Percentiles rank a stretch among this genome's conserved stretches.
Evolutionary conservation across 2,888 invertebrate species (phyloP).

Genomic region (Herminia tarsipennalis): DNA sequence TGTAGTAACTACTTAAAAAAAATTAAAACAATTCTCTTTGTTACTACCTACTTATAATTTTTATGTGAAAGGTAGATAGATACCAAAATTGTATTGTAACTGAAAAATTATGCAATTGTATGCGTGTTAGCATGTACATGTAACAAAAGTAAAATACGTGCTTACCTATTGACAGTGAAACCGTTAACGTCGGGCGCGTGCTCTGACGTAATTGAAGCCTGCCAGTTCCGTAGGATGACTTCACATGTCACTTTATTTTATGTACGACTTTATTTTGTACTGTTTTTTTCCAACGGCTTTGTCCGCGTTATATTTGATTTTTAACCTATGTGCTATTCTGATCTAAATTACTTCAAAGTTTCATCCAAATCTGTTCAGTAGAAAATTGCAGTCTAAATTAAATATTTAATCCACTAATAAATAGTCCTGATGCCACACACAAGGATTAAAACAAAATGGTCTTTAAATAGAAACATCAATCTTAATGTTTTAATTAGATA

Average conservation of each 20-base stretch:
- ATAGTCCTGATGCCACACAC: too few species aligned
- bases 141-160: slow-evolving; percentile 57
- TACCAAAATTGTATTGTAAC: slow-evolving; percentile 10
- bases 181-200: slow-evolving; percentile 61
- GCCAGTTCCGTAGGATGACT: slow-evolving; percentile 45
- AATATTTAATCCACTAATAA: too few species aligned
- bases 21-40: neutral
- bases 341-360: too few species aligned
- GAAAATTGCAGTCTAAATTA: too few species aligned
- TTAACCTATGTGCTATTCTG: too few species aligned
- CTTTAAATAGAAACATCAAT: too few species aligned
- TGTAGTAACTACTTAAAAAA: slow-evolving; percentile 1
- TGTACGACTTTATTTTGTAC: slow-evolving; percentile 21
- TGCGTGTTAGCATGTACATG: slow-evolving; percentile 40
- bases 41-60: neutral
- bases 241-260: slow-evolving; percentile 37
- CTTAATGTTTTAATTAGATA: too few species aligned
- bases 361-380: too few species aligned
- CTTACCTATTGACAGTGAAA: slow-evolving; percentile 66
- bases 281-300: too few species aligned
- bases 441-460: too few species aligned
- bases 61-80: slow-evolving; percentile 1
- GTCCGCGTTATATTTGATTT: too few species aligned
- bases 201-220: slow-evolving; percentile 67
- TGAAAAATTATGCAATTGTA: slow-evolving; percentile 33